Base-by-base conservation (phyloP, 2,113 vertebrate species). In the Blennius ocellaris region DNA sequence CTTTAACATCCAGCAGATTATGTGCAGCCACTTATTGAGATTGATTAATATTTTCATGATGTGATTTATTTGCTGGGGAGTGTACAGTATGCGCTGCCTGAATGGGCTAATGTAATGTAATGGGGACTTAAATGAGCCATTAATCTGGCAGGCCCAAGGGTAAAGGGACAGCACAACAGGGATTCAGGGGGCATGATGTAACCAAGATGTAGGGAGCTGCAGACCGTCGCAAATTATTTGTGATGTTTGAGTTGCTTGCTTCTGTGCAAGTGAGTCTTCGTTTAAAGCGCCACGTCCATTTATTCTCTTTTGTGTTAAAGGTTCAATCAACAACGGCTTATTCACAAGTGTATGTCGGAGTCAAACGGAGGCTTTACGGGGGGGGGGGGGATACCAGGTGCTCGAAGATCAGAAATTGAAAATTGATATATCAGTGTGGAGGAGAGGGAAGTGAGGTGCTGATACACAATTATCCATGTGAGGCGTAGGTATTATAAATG, bases 31-130 rank as follows among this genome's bases (percentile, higher is more conserved):
- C 78, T 88, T 89, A 89, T 85, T 80, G 69, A 87, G 84, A 89
- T 88, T 84, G 85, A 91, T 92, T 86, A 44, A 89, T 89, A 89
- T 87, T 88, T 86, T 89, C 82, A 82, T 85, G 78, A 86, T 89
- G 66, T 81, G 71, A 90, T 57, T 88, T 89, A 89, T 88, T 86
- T 88, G 51, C 60, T 70, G 52, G 47, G 74, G 57, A 76, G 68
- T 65, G 83, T 80, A 69, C 82, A 70, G 73, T 83, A 45, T 74
- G 59, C 47, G 10, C 66, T 58, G 63, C 43, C 78, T 85, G 80
- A 53, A 36, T 60, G 69, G 73, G 55, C 70, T 87, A 92, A 88
- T 73, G 78, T 88, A 83, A 87, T 90, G 74, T 71, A 90, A 91
- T 77, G 69, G 83, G 57, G 83, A 87, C 82, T 78, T 91, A 91